Evolutionary conservation across 2,113 vertebrate genomes (phyloP).

Genomic region (Oxyura jamaicensis): DNA sequence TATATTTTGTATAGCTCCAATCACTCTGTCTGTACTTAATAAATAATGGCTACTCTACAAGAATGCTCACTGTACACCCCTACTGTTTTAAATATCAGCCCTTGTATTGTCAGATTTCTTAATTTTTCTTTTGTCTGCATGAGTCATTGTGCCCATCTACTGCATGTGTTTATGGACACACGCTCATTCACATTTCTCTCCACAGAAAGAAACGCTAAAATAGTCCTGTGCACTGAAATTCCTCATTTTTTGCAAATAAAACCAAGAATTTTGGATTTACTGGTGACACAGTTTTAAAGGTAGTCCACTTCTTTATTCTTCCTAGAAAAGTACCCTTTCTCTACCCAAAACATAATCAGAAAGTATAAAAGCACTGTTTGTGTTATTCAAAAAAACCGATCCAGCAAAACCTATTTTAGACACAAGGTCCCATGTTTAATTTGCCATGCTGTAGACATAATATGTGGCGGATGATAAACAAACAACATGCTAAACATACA

Average conservation of each 20-base stretch:
- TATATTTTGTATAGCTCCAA: conserved; percentile 52
- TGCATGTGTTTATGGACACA: not conserved
- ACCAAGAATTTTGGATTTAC: not conserved
- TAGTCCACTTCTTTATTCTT: not conserved
- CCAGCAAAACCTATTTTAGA: conserved; percentile 15
- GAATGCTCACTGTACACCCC: not conserved
- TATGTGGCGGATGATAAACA: conserved; percentile 17
- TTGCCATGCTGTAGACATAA: not conserved
- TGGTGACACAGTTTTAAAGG: not conserved
- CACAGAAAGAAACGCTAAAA: not conserved
- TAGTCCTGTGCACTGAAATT: not conserved
- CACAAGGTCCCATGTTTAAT: not conserved
- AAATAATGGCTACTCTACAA: conserved; percentile 43
- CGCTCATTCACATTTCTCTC: not conserved
- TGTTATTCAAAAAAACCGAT: not conserved
- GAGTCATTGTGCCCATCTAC: not conserved
- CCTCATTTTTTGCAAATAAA: not conserved
- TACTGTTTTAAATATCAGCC: not conserved
- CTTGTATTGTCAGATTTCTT: conserved; percentile 4
- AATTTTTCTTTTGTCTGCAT: conserved; percentile 1
- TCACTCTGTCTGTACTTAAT: conserved; percentile 41
- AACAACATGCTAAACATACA: conserved; percentile 41
- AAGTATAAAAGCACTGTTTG: not conserved
- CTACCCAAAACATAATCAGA: not conserved
- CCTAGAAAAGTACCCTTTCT: not conserved